Conservation (phyloP, 2,113 vertebrate genomes). For the Heterotilapia buettikoferi region DNA sequence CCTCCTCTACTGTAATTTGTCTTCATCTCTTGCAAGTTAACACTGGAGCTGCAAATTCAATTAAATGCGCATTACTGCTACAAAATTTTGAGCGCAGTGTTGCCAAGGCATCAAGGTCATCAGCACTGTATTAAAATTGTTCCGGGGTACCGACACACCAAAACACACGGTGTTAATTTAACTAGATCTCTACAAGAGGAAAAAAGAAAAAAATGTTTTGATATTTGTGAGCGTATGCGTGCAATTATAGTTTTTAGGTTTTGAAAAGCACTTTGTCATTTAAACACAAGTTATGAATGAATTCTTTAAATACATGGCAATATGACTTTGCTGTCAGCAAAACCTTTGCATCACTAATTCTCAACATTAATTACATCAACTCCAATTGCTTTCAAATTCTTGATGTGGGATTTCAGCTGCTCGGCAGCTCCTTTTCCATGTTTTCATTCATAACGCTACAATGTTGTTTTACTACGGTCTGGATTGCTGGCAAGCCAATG, state of each 20-base stretch:
- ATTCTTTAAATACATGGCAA: background rate
- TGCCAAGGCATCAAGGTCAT: slow-evolving; percentile 1
- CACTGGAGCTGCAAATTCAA: slow-evolving; percentile 10
- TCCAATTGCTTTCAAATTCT: background rate
- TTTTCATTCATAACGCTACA: background rate
- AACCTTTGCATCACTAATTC: background rate
- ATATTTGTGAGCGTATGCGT: accelerated
- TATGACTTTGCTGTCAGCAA: background rate
- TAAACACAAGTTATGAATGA: background rate
- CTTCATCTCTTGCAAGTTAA: background rate
- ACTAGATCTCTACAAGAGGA: background rate
- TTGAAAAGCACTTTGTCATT: background rate
- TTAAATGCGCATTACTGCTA: background rate
- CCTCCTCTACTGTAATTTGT: background rate
- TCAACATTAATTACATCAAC: background rate
- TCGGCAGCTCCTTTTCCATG: background rate
- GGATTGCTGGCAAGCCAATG: background rate
- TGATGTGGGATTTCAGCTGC: background rate
- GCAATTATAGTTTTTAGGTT: background rate
- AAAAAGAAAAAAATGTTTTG: background rate
- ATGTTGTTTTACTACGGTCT: background rate
- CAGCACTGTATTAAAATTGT: background rate
- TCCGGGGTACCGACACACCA: background rate
- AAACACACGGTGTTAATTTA: background rate
- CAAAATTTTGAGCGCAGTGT: background rate